Evolutionary conservation across 2,113 vertebrate species (phyloP).

Genomic region (Oxygymnocypris stewartii): DNA sequence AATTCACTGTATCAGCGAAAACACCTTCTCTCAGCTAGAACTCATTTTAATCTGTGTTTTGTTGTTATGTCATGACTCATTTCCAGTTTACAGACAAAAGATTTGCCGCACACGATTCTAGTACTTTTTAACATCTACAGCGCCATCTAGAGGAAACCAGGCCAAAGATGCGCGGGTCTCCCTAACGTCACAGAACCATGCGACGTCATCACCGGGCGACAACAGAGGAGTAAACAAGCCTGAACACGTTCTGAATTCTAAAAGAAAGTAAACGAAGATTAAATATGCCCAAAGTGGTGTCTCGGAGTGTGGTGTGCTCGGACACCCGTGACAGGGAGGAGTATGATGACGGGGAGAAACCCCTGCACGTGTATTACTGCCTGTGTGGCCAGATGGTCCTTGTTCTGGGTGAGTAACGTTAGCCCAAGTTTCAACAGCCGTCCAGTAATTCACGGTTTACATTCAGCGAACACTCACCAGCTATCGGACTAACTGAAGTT

Average conservation of each 20-base stretch:
- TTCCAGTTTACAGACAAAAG: neutral
- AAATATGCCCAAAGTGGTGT: slow-evolving; percentile 93
- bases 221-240: slow-evolving; percentile 15
- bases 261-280: neutral
- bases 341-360: slow-evolving; percentile 96
- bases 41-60: neutral
- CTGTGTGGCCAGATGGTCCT: slow-evolving; percentile 96
- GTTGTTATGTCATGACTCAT: neutral
- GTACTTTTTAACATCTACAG: neutral
- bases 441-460: neutral
- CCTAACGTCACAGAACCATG: neutral
- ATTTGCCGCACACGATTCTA: neutral
- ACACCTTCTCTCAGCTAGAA: neutral
- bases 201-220: slow-evolving; percentile 22
- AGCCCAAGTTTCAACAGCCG: neutral
- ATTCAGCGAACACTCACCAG: neutral
- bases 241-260: neutral
- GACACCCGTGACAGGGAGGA: slow-evolving; percentile 94
- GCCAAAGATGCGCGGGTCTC: neutral
- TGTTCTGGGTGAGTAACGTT: slow-evolving; percentile 80
- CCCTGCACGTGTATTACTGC: slow-evolving; percentile 94
- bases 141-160: slow-evolving; percentile 14
- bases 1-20: neutral
- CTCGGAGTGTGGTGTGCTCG: slow-evolving; percentile 91
- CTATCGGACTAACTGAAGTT: neutral